These are phyloP conservation scores for Schizothorax lantsangensis DNA, from an alignment of 2,797 vertebrate species.

Conservation along the genomic window DNA sequence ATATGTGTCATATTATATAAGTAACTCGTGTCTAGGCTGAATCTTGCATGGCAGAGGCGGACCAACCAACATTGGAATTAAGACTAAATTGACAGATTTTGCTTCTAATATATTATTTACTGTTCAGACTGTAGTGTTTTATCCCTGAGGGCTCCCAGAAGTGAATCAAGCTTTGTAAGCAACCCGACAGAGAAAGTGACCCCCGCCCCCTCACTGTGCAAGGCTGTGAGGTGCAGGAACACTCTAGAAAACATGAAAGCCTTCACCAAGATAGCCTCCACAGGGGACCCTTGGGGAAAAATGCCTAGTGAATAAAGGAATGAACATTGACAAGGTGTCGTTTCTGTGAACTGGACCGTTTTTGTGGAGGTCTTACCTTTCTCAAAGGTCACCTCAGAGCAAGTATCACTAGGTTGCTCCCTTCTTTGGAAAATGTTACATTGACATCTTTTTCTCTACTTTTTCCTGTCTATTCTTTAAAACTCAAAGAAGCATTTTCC, in stretches of 20 bases:
- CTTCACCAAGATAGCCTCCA: slow-evolving; percentile 22
- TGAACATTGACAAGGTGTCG: slow-evolving; percentile 40
- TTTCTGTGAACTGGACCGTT: slow-evolving; percentile 27
- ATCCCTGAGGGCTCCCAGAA: background rate
- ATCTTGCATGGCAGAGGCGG: slow-evolving; percentile 3
- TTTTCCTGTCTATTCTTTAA: background rate
- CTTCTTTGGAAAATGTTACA: background rate
- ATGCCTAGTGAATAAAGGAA: slow-evolving; percentile 20
- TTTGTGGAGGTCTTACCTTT: slow-evolving; percentile 28
- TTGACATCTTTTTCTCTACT: background rate
- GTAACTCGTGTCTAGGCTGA: slow-evolving; percentile 4
- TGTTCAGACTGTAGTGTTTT: slow-evolving; percentile 6
- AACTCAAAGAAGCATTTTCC: background rate
- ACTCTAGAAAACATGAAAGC: slow-evolving; percentile 29
- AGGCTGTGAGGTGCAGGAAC: slow-evolving; percentile 27
- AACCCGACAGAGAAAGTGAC: slow-evolving; percentile 20
- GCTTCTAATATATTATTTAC: slow-evolving; percentile 45
- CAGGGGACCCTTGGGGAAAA: slow-evolving; percentile 11
- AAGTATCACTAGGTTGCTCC: background rate
- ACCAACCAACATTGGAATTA: background rate
- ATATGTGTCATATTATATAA: slow-evolving; percentile 2
- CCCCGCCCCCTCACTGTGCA: background rate
- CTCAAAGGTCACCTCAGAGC: background rate
- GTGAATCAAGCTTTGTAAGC: slow-evolving; percentile 17
- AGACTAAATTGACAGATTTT: slow-evolving; percentile 36